Conservation (phyloP, 2,888 invertebrate species). For the Hyalella azteca region DNA sequence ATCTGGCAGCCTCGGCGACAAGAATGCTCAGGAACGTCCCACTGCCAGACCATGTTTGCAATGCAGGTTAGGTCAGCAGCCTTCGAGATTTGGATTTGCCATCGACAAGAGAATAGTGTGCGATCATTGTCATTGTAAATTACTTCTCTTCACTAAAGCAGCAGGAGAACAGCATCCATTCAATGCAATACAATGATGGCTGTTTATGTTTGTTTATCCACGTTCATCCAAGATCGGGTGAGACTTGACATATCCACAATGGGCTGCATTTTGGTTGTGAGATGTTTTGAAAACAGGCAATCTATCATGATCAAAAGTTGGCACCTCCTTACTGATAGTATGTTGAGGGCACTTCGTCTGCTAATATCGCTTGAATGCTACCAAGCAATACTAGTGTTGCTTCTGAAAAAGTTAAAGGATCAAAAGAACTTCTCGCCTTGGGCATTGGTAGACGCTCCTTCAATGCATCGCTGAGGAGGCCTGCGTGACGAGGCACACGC, state of each 20-base stretch:
- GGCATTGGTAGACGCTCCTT: too few relatives aligned
- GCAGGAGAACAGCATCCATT: background rate
- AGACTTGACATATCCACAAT: background rate
- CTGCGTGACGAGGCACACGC: too few relatives aligned
- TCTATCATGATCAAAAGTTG: too few relatives aligned
- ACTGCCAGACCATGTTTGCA: background rate
- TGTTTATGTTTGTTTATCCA: background rate
- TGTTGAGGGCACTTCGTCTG: too few relatives aligned
- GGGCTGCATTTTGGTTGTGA: too few relatives aligned
- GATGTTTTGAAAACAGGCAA: too few relatives aligned
- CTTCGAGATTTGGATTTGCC: background rate
- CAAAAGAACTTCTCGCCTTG: too few relatives aligned
- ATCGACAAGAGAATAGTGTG: background rate
- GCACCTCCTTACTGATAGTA: too few relatives aligned
- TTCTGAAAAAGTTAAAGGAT: too few relatives aligned
- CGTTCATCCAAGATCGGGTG: background rate
- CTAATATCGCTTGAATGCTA: too few relatives aligned
- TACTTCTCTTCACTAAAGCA: background rate
- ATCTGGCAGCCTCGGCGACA: constrained; percentile 34
- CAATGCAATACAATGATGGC: constrained; percentile 10
- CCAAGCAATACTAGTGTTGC: too few relatives aligned
- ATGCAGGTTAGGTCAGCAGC: constrained; percentile 4
- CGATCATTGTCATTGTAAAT: constrained; percentile 25
- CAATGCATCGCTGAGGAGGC: too few relatives aligned
- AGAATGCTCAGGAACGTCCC: background rate